Evolutionary conservation across 2,888 invertebrate species (phyloP).

Genomic region (Smittia aterrima): DNA sequence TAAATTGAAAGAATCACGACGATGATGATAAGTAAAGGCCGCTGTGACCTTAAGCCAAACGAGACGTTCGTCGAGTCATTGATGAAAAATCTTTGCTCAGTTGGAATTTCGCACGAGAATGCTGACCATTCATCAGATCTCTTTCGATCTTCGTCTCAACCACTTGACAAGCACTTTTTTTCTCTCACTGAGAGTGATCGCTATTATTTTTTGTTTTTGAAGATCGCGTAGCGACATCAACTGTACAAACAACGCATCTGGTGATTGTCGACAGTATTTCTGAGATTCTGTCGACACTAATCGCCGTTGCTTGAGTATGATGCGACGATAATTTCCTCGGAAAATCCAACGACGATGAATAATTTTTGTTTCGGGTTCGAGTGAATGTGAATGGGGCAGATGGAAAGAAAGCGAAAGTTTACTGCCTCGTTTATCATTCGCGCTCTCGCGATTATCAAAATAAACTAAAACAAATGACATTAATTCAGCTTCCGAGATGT

Average conservation of each 20-base stretch:
- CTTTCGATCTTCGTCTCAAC: not conserved
- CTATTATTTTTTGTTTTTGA: not conserved
- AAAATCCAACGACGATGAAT: no score
- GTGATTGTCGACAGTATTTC: not conserved
- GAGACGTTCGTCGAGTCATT: constrained; percentile 1
- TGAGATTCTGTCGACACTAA: no score
- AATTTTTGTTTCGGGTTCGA: not conserved
- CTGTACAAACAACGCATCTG: not conserved
- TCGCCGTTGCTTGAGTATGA: no score
- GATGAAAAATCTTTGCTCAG: not conserved
- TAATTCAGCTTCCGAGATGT: constrained; percentile 10
- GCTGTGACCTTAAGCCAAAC: not conserved
- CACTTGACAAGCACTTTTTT: constrained; percentile 15
- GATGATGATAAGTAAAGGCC: not conserved
- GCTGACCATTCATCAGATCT: not conserved
- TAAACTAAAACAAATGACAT: not conserved
- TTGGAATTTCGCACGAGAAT: not conserved
- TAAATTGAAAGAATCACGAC: not conserved
- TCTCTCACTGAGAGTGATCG: not conserved
- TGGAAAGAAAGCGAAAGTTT: constrained; percentile 13
- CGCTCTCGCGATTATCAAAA: not conserved
- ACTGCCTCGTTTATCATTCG: constrained; percentile 18
- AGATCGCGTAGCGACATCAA: not conserved
- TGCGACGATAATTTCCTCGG: no score
- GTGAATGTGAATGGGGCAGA: not conserved